phyloP scores from a whole-genome alignment of 2,113 vertebrate species.

The Pelobates fuscus region DNA sequence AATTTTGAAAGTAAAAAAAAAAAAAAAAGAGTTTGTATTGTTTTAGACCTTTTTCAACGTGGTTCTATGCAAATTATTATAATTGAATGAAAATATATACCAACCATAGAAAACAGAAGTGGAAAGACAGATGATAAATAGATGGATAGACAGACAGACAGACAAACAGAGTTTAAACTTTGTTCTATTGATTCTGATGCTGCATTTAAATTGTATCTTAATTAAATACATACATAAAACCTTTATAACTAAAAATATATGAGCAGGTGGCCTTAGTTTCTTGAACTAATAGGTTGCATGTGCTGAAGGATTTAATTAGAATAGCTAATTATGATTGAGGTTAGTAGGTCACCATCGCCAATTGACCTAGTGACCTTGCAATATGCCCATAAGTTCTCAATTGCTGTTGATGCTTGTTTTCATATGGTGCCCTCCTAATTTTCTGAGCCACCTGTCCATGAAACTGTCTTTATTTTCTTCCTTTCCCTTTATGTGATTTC shows the following conservation, averaged over 20 bases:
- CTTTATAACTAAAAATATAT: not conserved
- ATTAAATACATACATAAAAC: too few species aligned
- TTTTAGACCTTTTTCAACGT: too few species aligned
- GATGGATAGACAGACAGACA: not conserved
- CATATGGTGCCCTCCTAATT: not conserved
- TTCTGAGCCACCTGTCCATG: not conserved
- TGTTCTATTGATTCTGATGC: too few species aligned
- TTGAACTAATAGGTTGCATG: not conserved
- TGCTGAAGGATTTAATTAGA: not conserved
- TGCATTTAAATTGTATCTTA: too few species aligned
- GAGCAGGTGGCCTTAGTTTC: not conserved
- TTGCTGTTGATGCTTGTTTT: not conserved
- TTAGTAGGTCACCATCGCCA: not conserved
- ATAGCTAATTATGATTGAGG: not conserved
- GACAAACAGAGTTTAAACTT: too few species aligned
- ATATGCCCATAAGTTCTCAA: conserved; percentile 4
- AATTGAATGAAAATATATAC: too few species aligned
- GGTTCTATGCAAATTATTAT: too few species aligned
- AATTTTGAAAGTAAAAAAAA: too few species aligned
- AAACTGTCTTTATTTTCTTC: not conserved
- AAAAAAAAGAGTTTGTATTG: too few species aligned
- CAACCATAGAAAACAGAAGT: too few species aligned
- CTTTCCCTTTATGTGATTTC: too few species aligned
- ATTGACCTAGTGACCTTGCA: conserved; percentile 5
- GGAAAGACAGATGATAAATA: too few species aligned